These are phyloP conservation scores for Parasteatoda lunata DNA, from an alignment of 2,888 invertebrate genomes.

Conservation along the genomic window DNA sequence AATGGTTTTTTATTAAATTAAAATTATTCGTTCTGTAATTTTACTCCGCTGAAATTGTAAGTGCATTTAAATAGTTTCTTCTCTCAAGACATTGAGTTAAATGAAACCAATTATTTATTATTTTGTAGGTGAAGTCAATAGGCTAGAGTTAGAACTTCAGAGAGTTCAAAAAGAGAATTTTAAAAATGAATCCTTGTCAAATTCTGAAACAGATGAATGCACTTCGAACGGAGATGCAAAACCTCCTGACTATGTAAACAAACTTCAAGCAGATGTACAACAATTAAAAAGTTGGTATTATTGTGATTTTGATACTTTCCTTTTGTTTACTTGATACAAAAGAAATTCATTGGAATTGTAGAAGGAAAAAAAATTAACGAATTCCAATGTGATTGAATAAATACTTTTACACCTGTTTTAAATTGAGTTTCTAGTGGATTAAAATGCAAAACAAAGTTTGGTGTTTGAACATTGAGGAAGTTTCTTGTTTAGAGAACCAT, in stretches of 20 bases:
- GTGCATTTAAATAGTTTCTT: background rate
- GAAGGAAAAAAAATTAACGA: too few species aligned
- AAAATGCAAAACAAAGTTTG: too few species aligned
- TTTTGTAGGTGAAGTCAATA: constrained; percentile 69
- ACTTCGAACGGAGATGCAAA: constrained; percentile 66
- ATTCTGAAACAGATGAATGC: constrained; percentile 61
- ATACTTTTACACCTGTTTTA: too few species aligned
- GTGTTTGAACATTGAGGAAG: too few species aligned
- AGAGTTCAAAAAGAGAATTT: constrained; percentile 68
- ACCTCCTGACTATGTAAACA: constrained; percentile 65
- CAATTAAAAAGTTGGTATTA: constrained; percentile 70
- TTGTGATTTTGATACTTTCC: too few species aligned
- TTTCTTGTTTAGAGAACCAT: too few species aligned
- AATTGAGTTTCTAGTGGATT: too few species aligned
- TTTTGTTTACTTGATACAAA: too few species aligned
- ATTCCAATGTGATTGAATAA: too few species aligned
- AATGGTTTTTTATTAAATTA: background rate
- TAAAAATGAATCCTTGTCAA: constrained; percentile 54
- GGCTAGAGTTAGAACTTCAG: constrained; percentile 69
- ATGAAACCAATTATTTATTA: background rate
- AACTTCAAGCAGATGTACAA: constrained; percentile 69
- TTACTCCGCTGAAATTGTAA: too few species aligned
- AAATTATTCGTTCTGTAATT: background rate
- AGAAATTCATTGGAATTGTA: too few species aligned
- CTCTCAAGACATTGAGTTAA: background rate